Percentiles rank a stretch among this genome's conserved stretches.
Evolutionary conservation across 2,113 vertebrate genomes (phyloP).

Genomic region (Alethe diademata): DNA sequence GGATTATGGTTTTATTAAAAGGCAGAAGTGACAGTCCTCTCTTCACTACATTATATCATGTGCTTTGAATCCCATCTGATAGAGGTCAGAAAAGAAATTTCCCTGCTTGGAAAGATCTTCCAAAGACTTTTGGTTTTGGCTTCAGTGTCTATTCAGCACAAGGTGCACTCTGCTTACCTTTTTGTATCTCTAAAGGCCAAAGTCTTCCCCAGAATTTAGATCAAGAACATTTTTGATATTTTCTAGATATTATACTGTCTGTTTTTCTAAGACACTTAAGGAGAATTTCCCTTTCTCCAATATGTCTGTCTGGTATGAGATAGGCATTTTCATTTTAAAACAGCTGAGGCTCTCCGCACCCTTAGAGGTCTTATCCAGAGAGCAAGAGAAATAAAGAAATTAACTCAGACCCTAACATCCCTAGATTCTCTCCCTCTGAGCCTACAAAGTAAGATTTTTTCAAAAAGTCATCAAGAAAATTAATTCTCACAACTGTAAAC

Average conservation of each 20-base stretch:
- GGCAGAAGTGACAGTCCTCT: not conserved
- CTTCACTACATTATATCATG: not conserved
- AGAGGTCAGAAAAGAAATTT: not conserved
- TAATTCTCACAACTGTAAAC: not conserved
- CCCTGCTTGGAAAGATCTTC: not conserved
- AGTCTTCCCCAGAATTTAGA: not conserved
- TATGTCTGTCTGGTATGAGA: not conserved
- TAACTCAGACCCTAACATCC: not conserved
- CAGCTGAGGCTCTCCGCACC: not conserved
- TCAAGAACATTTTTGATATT: not conserved
- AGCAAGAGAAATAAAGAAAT: not conserved
- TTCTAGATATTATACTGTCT: not conserved
- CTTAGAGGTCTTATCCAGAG: not conserved
- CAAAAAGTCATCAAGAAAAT: not conserved
- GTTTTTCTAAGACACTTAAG: not conserved
- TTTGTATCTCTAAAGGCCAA: not conserved
- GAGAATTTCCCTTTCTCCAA: not conserved
- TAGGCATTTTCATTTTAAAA: not conserved
- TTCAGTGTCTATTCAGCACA: not conserved
- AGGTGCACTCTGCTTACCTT: not conserved
- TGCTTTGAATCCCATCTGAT: not conserved
- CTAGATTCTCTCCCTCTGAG: not conserved
- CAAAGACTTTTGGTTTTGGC: not conserved
- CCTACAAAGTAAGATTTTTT: not conserved
- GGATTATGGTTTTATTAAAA: not conserved